Conservation (phyloP, 2,888 invertebrate genomes). For the Lypha dubia region DNA sequence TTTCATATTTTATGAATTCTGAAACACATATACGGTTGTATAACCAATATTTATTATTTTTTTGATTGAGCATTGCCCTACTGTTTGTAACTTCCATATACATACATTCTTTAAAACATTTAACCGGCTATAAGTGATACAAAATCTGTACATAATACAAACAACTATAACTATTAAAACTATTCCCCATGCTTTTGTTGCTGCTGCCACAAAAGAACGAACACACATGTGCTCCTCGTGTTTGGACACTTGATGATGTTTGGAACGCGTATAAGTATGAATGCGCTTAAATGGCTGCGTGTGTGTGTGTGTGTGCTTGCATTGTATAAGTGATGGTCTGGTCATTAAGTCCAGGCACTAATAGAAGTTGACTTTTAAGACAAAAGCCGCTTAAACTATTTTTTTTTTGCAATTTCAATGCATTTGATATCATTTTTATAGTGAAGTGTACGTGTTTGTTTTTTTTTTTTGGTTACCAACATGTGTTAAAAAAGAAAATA, state of each 20-base stretch:
- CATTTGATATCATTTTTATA: slow-evolving; percentile 59
- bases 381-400: slow-evolving; percentile 65
- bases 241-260: slow-evolving; percentile 21
- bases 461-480: not conserved
- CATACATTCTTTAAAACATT: slow-evolving; percentile 11
- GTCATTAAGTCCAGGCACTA: slow-evolving; percentile 62
- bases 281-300: not conserved
- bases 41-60: not conserved
- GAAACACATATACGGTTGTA: too few relatives aligned
- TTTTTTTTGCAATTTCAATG: slow-evolving; percentile 48
- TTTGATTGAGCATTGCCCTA: slow-evolving; percentile 5
- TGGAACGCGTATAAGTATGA: not conserved
- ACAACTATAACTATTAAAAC: slow-evolving; percentile 43
- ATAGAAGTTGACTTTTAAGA: slow-evolving; percentile 63
- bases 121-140: slow-evolving; percentile 41
- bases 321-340: slow-evolving; percentile 39
- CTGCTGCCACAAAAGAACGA: slow-evolving; percentile 34
- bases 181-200: slow-evolving; percentile 37
- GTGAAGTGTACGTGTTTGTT: slow-evolving; percentile 1
- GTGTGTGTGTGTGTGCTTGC: not conserved
- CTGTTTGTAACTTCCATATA: slow-evolving; percentile 16
- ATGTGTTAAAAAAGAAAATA: not conserved
- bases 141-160: slow-evolving; percentile 52
- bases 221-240: slow-evolving; percentile 23
- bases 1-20: too few relatives aligned